These are phyloP conservation scores for Falco punctatus DNA, from an alignment of 2,113 vertebrate genomes.

Conservation along the genomic window DNA sequence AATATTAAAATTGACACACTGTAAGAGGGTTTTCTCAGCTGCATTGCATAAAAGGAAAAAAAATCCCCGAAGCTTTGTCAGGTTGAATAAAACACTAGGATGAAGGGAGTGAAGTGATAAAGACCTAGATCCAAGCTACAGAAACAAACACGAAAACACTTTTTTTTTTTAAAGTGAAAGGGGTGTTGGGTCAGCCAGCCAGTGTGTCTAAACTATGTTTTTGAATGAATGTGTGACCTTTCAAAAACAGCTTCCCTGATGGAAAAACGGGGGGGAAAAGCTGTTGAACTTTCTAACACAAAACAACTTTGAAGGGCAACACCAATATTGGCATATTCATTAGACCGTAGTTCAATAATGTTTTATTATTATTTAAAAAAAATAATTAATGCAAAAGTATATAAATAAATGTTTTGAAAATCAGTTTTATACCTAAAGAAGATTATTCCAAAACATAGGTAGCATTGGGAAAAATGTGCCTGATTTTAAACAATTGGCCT, in stretches of 20 bases:
- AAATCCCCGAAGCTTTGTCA: background rate
- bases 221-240: background rate
- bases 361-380: background rate
- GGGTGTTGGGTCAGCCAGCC: background rate
- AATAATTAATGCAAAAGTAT: background rate
- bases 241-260: background rate
- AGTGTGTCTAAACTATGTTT: background rate
- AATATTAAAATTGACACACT: conserved; percentile 58
- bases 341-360: background rate
- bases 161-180: background rate
- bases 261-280: background rate
- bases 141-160: background rate
- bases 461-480: background rate
- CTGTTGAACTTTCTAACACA: background rate
- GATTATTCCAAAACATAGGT: background rate
- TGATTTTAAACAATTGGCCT: background rate
- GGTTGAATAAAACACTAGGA: conserved; percentile 41
- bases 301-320: background rate
- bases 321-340: background rate
- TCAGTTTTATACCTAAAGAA: background rate
- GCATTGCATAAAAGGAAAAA: background rate
- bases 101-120: conserved; percentile 38
- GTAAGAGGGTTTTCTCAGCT: conserved; percentile 39
- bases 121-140: conserved; percentile 17
- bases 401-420: background rate